Evolutionary conservation across 2,888 invertebrate species (phyloP).

Genomic region (Dermolepida albohirtum): DNA sequence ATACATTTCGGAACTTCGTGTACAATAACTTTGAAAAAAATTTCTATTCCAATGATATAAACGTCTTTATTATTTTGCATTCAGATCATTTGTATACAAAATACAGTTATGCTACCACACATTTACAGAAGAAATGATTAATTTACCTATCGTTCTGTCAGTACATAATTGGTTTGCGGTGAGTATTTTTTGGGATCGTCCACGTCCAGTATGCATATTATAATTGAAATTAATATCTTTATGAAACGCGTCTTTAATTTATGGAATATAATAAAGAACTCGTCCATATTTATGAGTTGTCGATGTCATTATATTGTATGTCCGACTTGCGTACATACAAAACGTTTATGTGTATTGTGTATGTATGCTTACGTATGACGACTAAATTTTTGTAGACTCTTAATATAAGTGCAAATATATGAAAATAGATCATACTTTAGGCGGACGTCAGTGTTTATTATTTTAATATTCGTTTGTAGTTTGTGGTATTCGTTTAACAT

Average conservation of each 20-base stretch:
- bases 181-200: constrained; percentile 31
- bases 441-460: constrained; percentile 5
- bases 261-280: constrained; percentile 31
- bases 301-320: constrained; percentile 29
- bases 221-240: constrained; percentile 34
- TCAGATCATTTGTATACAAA: constrained; percentile 3
- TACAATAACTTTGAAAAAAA: too few species aligned
- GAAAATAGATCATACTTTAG: constrained; percentile 14
- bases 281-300: constrained; percentile 35
- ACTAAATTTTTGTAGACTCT: constrained; percentile 1
- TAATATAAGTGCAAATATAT: constrained; percentile 14
- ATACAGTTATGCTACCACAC: constrained; percentile 29
- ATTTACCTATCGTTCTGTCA: constrained; percentile 25
- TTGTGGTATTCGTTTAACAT: not conserved
- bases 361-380: constrained; percentile 6
- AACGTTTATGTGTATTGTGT: not conserved
- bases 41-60: too few species aligned
- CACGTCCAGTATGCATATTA: constrained; percentile 20
- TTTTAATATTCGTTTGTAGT: constrained; percentile 4
- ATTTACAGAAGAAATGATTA: constrained; percentile 15
- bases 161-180: constrained; percentile 32
- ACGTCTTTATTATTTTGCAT: constrained; percentile 1
- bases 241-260: constrained; percentile 30
- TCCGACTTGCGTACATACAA: constrained; percentile 4
- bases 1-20: too few species aligned